Conservation (phyloP, 2,888 invertebrate species). For the Drosophila setosimentum region DNA sequence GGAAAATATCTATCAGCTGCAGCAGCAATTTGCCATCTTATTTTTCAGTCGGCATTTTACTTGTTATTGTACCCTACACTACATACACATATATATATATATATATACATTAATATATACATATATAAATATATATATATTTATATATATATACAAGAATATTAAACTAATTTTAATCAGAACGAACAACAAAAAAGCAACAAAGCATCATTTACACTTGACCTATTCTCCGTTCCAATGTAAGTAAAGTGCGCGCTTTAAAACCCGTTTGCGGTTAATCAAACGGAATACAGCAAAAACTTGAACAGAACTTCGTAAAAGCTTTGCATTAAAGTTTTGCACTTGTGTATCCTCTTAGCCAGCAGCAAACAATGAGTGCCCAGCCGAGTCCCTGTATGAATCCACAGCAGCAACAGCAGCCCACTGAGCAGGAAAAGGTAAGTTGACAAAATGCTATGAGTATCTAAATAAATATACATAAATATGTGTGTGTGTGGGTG, state of each 20-base stretch:
- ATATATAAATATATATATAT: neutral
- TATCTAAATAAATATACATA: neutral
- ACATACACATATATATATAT: neutral
- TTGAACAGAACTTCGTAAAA: conserved; percentile 17
- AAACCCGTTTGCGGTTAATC: neutral
- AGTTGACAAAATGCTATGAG: neutral
- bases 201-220: conserved; percentile 3
- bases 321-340: conserved; percentile 1
- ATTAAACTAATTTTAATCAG: neutral
- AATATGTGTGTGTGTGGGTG: neutral
- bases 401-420: conserved; percentile 79
- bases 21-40: conserved; percentile 28
- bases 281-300: conserved; percentile 2
- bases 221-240: conserved; percentile 2
- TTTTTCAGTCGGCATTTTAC: conserved; percentile 54
- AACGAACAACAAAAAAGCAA: neutral
- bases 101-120: neutral
- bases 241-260: conserved; percentile 7
- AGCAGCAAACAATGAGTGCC: conserved; percentile 87
- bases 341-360: conserved; percentile 12
- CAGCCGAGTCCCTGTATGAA: conserved; percentile 91
- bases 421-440: conserved; percentile 87
- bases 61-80: conserved; percentile 8
- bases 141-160: neutral
- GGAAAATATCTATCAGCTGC: conserved; percentile 30